Conservation (phyloP, 2,113 vertebrate species). For the Crotalus tigris region DNA sequence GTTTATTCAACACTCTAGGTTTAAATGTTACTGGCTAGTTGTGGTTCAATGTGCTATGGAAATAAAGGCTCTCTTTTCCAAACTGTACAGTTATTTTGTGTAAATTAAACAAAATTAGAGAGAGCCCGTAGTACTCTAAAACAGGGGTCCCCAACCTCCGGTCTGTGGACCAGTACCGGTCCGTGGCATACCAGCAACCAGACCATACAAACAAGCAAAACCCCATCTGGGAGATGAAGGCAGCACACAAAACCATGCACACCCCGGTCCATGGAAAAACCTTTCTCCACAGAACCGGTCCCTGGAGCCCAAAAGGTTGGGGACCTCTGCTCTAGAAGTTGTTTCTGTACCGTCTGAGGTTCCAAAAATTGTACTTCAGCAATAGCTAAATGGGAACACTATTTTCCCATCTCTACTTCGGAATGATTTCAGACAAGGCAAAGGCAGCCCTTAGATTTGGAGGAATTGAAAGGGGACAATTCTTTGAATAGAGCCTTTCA, state of each 20-base stretch:
- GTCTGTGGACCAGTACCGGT: no score
- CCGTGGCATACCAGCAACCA: no score
- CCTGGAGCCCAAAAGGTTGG: no score
- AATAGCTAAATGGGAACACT: not conserved
- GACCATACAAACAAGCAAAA: no score
- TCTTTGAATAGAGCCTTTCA: not conserved
- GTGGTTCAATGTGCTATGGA: not conserved
- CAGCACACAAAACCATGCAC: no score
- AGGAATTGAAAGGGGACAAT: not conserved
- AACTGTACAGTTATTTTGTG: not conserved
- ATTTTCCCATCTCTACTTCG: not conserved
- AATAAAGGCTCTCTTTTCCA: not conserved
- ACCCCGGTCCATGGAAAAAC: no score
- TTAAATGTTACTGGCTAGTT: not conserved
- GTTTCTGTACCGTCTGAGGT: not conserved
- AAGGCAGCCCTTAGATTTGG: not conserved
- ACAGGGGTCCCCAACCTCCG: no score
- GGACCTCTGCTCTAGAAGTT: not conserved
- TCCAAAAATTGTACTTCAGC: not conserved
- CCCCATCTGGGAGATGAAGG: no score
- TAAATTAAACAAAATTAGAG: not conserved
- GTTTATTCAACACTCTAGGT: not conserved
- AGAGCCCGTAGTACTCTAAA: not conserved
- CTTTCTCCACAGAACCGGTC: no score
- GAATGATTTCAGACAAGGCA: not conserved